Conservation (phyloP, 2,797 vertebrate species). For the Simalia tracyae region DNA sequence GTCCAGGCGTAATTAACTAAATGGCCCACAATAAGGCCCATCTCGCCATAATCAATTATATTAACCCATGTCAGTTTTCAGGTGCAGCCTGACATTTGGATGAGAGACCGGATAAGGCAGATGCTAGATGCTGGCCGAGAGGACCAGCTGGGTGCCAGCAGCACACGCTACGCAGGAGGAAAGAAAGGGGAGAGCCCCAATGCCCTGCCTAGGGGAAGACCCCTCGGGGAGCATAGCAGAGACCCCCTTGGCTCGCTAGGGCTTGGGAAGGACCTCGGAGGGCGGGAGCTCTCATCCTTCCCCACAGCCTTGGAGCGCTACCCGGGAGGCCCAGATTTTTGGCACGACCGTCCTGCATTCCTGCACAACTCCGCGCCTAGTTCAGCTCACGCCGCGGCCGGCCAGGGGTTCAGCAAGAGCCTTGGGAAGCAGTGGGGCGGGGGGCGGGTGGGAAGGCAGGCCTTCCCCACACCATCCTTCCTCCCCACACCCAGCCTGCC, state of each 20-base stretch:
- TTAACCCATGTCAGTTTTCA: not conserved
- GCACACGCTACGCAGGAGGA: not conserved
- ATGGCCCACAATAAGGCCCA: conserved; percentile 5
- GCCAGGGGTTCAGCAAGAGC: too few species aligned
- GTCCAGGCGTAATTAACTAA: conserved; percentile 26
- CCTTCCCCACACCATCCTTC: not conserved
- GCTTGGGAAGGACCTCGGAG: too few species aligned
- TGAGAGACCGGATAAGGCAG: not conserved
- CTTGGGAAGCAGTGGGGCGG: too few species aligned
- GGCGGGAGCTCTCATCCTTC: too few species aligned
- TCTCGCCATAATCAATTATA: conserved; percentile 23
- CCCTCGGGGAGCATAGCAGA: too few species aligned
- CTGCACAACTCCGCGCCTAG: not conserved
- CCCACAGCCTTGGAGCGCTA: too few species aligned
- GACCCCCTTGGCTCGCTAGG: too few species aligned
- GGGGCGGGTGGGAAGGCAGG: not conserved
- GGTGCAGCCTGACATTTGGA: not conserved
- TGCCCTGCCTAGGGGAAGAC: not conserved
- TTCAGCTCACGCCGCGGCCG: not conserved
- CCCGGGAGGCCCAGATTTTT: not conserved
- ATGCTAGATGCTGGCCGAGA: not conserved
- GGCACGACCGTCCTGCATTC: not conserved
- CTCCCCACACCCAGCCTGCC: not conserved
- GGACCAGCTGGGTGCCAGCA: accelerated
- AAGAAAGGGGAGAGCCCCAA: not conserved